These are phyloP conservation scores for Pedetes capensis DNA, from an alignment of 2,113 vertebrate genomes.

Conservation along the genomic window DNA sequence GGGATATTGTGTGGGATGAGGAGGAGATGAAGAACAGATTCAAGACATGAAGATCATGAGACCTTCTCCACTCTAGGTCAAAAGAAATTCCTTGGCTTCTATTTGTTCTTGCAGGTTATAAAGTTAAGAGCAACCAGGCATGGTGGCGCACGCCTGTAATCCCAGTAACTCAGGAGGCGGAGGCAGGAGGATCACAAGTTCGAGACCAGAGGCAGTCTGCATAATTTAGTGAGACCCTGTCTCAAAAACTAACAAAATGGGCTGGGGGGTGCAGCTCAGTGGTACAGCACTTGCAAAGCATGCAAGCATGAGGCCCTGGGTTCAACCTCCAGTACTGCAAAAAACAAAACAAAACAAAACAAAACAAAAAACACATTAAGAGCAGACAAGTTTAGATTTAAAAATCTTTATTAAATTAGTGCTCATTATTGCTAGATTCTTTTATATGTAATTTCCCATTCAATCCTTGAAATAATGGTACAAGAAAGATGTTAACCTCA, in stretches of 20 bases:
- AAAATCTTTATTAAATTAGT: not conserved
- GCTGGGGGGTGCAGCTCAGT: no score
- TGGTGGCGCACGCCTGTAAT: no score
- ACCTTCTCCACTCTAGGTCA: not conserved
- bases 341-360: no score
- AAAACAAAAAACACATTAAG: no score
- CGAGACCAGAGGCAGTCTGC: no score
- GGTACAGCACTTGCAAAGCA: no score
- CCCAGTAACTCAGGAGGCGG: no score
- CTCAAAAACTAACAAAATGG: no score
- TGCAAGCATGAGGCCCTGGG: no score
- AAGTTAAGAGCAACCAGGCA: slow-evolving; percentile 8
- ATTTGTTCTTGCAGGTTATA: not conserved
- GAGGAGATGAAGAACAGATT: not conserved
- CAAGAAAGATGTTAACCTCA: not conserved
- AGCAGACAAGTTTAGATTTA: not conserved
- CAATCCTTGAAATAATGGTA: not conserved
- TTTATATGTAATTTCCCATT: not conserved
- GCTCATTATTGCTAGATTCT: not conserved
- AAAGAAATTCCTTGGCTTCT: not conserved
- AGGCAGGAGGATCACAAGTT: no score
- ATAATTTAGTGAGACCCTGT: no score
- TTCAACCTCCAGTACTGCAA: no score
- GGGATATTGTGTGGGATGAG: not conserved
- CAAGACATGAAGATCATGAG: not conserved